These are phyloP conservation scores for Hydrozoanthus tunicans DNA, from an alignment of 64 coral and sea anemone genomes.

Conservation along the genomic window DNA sequence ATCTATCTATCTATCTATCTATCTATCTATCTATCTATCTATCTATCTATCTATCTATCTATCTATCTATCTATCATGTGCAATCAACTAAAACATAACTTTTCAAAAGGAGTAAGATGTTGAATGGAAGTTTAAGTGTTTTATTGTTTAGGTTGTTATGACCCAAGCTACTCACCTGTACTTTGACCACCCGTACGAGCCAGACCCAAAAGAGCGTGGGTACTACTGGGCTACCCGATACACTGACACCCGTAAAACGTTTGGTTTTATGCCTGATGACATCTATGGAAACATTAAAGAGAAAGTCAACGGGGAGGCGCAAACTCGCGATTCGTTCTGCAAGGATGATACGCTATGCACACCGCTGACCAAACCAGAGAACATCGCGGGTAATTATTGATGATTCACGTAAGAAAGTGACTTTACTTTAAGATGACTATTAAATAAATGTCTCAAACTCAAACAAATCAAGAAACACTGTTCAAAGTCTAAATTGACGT, in stretches of 20 bases:
- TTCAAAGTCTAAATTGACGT: no score
- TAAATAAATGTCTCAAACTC: not conserved
- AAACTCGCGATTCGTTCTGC: conserved; percentile 43
- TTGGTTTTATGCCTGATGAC: conserved; percentile 89
- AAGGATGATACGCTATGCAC: conserved; percentile 10
- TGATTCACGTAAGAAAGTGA: not conserved
- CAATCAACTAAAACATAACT: no score
- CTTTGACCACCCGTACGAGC: conserved; percentile 88
- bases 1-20: no score
- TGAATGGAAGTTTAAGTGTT: not conserved
- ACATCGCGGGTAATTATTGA: conserved; percentile 64
- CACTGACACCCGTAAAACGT: conserved; percentile 83
- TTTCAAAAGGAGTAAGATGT: not conserved
- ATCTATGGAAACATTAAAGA: conserved; percentile 67
- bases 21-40: no score
- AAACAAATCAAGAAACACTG: not conserved
- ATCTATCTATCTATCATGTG: not conserved
- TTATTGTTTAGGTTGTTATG: conserved; percentile 73
- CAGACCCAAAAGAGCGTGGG: conserved; percentile 89
- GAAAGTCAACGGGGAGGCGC: not conserved
- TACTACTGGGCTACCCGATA: conserved; percentile 88
- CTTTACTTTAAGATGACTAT: not conserved
- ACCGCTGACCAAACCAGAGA: conserved; percentile 48
- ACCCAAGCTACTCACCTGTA: conserved; percentile 80
- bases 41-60: no score